A percentile compares a stretch with the other conserved stretches of the same genome.
phyloP scores from a whole-genome alignment of 1,140 invertebrate genomes.

The Drepana arcuata region DNA sequence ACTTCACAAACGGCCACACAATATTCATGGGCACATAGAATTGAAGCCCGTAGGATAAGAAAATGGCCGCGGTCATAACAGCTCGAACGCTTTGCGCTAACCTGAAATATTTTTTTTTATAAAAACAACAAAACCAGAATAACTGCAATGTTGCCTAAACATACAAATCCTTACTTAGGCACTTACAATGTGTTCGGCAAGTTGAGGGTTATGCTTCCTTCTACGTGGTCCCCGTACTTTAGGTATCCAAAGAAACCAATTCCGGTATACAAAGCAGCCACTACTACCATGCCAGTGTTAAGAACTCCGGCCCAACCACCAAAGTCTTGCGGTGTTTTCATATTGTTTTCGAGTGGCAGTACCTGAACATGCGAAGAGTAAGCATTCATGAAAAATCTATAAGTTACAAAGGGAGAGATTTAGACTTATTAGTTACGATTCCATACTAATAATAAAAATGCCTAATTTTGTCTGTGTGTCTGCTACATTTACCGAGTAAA shows the following conservation, averaged over 20 bases:
- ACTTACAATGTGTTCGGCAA: constrained; percentile 84
- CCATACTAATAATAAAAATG: too few species aligned
- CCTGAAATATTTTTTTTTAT: constrained; percentile 63
- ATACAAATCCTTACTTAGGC: background rate
- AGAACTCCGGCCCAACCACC: constrained; percentile 87
- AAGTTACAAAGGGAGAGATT: too few species aligned
- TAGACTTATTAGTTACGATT: too few species aligned
- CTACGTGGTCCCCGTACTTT: constrained; percentile 85
- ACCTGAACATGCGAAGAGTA: constrained; percentile 77
- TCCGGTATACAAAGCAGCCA: constrained; percentile 85
- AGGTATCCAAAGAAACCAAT: constrained; percentile 94
- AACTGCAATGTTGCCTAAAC: too few species aligned
- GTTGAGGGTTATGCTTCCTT: constrained; percentile 89
- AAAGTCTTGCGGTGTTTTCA: constrained; percentile 89
- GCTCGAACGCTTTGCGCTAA: constrained; percentile 85
- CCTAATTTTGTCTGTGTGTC: too few species aligned
- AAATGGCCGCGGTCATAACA: constrained; percentile 89
- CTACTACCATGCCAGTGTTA: constrained; percentile 91
- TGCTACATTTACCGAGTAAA: too few species aligned
- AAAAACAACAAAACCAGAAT: constrained; percentile 8
- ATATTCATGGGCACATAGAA: constrained; percentile 95
- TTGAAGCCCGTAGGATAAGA: constrained; percentile 90
- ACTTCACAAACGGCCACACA: constrained; percentile 83
- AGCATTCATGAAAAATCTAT: too few species aligned
- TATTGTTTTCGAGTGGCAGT: constrained; percentile 91